Conservation (phyloP, 2,888 invertebrate species). For the Drosophila monieri region DNA sequence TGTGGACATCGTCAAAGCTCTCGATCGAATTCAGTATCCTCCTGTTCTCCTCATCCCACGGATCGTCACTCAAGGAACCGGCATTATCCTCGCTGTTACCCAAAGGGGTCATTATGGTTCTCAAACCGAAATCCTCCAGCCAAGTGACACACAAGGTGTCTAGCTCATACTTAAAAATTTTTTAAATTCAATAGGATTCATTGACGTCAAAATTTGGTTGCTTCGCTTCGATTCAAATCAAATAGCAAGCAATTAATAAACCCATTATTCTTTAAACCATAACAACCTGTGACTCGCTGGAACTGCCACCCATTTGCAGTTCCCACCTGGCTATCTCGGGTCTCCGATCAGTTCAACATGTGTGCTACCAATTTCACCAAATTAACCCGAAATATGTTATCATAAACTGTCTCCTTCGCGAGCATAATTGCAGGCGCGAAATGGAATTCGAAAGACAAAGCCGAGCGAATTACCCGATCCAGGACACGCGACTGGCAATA, state of each 20-base stretch:
- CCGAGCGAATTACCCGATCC: conserved; percentile 14
- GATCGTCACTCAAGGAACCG: not conserved
- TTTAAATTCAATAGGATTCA: not conserved
- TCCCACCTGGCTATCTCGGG: conserved; percentile 2
- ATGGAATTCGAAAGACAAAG: conserved; percentile 41
- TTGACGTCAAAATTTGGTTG: not conserved
- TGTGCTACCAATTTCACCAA: conserved; percentile 57
- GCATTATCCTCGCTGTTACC: conserved; percentile 2
- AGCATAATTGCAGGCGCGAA: conserved; percentile 71
- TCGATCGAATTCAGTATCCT: conserved; percentile 9
- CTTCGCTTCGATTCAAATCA: conserved; percentile 3
- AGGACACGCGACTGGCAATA: conserved; percentile 60
- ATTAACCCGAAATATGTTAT: conserved; percentile 69
- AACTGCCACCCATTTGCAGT: not conserved
- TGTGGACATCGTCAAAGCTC: conserved; percentile 16
- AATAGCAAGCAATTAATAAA: not conserved
- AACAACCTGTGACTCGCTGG: conserved; percentile 2
- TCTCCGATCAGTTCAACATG: conserved; percentile 15
- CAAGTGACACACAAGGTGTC: conserved; percentile 11
- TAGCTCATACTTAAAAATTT: conserved; percentile 21
- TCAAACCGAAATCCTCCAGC: conserved; percentile 10
- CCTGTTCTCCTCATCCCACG: conserved; percentile 4
- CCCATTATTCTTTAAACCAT: not conserved
- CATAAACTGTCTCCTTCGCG: conserved; percentile 57
- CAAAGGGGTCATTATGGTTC: conserved; percentile 13